Evolutionary conservation across 2,113 vertebrate genomes (phyloP), one percentile per base, ranked within the genome.

Genomic region (Egretta garzetta): DNA sequence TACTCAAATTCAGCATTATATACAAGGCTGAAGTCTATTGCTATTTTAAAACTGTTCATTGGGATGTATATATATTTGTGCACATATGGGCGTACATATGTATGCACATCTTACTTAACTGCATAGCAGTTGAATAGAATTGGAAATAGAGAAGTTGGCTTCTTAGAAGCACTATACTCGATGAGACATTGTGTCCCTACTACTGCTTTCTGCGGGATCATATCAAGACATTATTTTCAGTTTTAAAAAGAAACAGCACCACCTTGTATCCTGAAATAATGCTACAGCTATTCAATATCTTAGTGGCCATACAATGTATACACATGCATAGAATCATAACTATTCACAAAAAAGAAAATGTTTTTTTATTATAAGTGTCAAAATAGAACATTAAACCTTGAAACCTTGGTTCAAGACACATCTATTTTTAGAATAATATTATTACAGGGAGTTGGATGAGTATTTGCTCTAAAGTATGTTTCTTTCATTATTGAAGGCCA

Each of bases 241-340:
- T 98, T 98, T 81, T 66, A 90, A 97, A 96, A 98, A 95, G 97
- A 98, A 98, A 98, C 92, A 98, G 97, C 98, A 98, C 98, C 97
- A 98, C 96, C 98, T 98, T 97, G 97, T 97, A 97, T 98, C 91
- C 90, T 97, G 70, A 98, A 97, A 66, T 87, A 96, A 95, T 95
- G 71, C 84, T 98, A 97, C 98, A 98, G n/a, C 66, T 82, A 70
- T 74, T 94, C 52, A 91, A 10, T 33, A 62, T 76, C 63, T 95
- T 80, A 67, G 24, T 30, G 5, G 4, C 12, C 8, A 41, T 10
- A 21, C 26, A 86, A 28, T 14, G 28, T 10, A 27, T 5, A 55
- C 10, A 45, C 17, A 80, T 6, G 4, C 6, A 80, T 9, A 55
- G 17, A 92, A 84, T 58, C 19, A 55, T 27, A 63, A 39, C 2